These are phyloP conservation scores for Pocillopora verrucosa DNA, from an alignment of 64 coral and sea anemone species.

Conservation along the genomic window DNA sequence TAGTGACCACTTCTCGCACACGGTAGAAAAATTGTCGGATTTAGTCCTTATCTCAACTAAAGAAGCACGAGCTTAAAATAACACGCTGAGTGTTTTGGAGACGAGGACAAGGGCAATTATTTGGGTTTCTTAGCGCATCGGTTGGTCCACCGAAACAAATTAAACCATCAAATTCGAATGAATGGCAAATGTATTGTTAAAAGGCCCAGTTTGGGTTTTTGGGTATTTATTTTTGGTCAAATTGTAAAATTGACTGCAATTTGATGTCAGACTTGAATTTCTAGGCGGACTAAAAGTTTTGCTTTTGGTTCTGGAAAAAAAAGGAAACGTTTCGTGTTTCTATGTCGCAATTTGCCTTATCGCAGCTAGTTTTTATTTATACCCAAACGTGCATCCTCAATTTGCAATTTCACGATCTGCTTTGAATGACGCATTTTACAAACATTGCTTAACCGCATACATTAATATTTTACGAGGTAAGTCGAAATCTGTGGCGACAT, in stretches of 20 bases:
- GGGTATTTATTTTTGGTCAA: background rate
- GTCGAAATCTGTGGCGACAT: background rate
- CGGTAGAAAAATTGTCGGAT: background rate
- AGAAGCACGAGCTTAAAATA: background rate
- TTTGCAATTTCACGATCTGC: background rate
- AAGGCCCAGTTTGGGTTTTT: background rate
- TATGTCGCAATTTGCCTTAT: background rate
- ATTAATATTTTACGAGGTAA: slow-evolving; percentile 22
- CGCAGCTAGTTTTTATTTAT: background rate
- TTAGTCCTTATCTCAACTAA: background rate
- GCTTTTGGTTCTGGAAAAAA: background rate
- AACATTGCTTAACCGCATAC: background rate
- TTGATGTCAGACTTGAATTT: background rate
- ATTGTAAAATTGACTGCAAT: background rate
- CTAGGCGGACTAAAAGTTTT: background rate
- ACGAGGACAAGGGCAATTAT: slow-evolving; percentile 22
- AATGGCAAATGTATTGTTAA: slow-evolving; percentile 28
- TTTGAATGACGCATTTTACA: background rate
- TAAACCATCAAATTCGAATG: slow-evolving; percentile 43
- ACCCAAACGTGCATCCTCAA: background rate
- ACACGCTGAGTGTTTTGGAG: slow-evolving; percentile 34
- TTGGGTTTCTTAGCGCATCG: background rate
- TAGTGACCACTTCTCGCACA: background rate
- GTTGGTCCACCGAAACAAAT: slow-evolving; percentile 45
- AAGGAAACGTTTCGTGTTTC: background rate